phyloP scores from a whole-genome alignment of 2,888 invertebrate genomes.

The Mesochorus sp. region DNA sequence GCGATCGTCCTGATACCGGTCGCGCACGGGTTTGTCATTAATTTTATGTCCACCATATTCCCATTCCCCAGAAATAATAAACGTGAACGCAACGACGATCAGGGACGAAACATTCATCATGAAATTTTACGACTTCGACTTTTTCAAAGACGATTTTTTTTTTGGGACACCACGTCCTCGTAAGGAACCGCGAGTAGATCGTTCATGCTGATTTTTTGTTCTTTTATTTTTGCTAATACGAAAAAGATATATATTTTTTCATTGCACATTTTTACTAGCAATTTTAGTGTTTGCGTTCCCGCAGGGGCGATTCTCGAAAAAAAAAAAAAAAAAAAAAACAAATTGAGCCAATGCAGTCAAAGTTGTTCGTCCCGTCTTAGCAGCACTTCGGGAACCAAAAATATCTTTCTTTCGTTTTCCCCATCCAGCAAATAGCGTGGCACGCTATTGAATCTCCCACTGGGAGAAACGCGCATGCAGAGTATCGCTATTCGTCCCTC shows the following conservation, averaged over 20 bases:
- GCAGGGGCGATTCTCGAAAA: constrained; percentile 49
- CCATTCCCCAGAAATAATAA: no score
- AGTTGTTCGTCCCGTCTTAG: constrained; percentile 24
- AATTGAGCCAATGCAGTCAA: constrained; percentile 42
- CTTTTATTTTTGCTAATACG: not conserved
- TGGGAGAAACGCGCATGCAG: constrained; percentile 20
- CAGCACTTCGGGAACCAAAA: constrained; percentile 52
- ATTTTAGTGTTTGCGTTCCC: constrained; percentile 5
- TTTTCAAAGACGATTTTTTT: constrained; percentile 35
- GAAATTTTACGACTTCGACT: constrained; percentile 14
- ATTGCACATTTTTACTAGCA: constrained; percentile 45
- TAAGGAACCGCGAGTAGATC: constrained; percentile 8
- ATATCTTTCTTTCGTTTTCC: constrained; percentile 39
- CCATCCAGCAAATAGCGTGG: constrained; percentile 22
- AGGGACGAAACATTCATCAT: constrained; percentile 22
- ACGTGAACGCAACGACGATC: constrained; percentile 15
- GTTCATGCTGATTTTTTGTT: constrained; percentile 21
- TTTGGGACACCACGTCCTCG: no score
- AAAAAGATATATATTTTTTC: constrained; percentile 38
- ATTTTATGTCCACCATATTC: constrained; percentile 45
- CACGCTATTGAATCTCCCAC: constrained; percentile 35
- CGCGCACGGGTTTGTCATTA: constrained; percentile 15
- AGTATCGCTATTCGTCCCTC: constrained; percentile 46
- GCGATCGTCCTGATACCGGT: not conserved
- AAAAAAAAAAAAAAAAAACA: no score